phyloP scores from a whole-genome alignment of 1,140 invertebrate genomes.

The Lepidurus couesii region DNA sequence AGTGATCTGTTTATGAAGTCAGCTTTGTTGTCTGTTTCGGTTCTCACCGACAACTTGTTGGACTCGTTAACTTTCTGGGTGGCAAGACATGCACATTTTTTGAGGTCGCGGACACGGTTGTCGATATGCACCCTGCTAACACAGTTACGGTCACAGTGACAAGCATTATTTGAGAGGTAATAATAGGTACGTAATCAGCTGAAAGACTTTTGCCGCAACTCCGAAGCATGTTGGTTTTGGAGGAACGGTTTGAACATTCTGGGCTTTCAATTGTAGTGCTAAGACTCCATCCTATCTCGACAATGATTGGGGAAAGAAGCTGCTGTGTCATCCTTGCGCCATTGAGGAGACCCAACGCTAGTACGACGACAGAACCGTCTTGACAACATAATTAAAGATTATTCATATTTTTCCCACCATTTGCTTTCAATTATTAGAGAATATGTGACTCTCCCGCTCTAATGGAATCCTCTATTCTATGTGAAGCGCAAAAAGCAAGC shows the following conservation, averaged over 20 bases:
- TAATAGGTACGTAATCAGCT: slow-evolving; percentile 15
- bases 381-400: slow-evolving; percentile 12
- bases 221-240: background rate
- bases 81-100: background rate
- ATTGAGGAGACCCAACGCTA: background rate
- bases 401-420: background rate
- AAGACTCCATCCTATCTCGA: background rate
- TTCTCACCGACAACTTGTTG: background rate
- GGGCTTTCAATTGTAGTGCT: slow-evolving; percentile 5
- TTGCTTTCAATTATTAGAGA: background rate
- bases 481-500: background rate
- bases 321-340: background rate
- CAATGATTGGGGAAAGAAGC: background rate
- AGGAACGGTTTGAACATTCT: background rate
- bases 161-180: background rate
- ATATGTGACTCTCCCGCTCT: background rate
- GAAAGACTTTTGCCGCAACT: background rate
- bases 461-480: background rate
- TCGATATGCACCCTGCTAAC: background rate
- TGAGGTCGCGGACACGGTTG: background rate
- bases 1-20: no score
- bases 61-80: background rate
- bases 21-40: background rate
- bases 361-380: slow-evolving; percentile 1
- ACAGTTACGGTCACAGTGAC: background rate